Percentiles rank a stretch among this genome's conserved stretches.
Evolutionary conservation across 2,888 invertebrate species (phyloP).

Genomic region (Gari tellinella): DNA sequence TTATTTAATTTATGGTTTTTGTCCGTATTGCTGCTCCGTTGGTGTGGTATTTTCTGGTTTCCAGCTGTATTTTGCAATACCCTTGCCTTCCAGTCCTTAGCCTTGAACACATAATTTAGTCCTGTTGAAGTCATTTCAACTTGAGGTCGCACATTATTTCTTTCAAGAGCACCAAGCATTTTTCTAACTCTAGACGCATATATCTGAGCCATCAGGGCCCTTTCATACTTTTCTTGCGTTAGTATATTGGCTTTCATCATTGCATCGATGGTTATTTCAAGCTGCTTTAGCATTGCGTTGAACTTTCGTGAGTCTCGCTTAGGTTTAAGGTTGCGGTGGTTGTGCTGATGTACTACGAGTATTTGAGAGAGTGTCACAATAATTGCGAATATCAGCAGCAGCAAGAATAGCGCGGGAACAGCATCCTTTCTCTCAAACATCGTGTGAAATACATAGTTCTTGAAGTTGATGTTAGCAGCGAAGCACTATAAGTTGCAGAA

Average conservation of each 20-base stretch:
- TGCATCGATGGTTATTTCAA: constrained; percentile 35
- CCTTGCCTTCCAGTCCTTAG: too few relatives aligned
- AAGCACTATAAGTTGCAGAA: too few relatives aligned
- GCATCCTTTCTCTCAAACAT: constrained; percentile 58
- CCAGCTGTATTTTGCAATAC: too few relatives aligned
- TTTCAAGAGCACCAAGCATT: neutral
- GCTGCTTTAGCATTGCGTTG: constrained; percentile 22
- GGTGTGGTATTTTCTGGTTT: too few relatives aligned
- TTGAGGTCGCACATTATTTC: too few relatives aligned
- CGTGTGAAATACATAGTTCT: too few relatives aligned
- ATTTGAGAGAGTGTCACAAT: constrained; percentile 58
- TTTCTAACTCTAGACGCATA: constrained; percentile 21
- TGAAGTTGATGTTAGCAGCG: too few relatives aligned
- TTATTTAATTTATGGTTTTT: too few relatives aligned
- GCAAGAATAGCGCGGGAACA: constrained; percentile 36
- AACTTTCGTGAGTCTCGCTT: constrained; percentile 27
- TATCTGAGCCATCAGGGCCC: constrained; percentile 15
- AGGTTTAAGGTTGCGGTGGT: constrained; percentile 24
- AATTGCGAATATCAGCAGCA: constrained; percentile 40
- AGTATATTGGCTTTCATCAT: constrained; percentile 45
- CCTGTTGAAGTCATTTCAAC: too few relatives aligned
- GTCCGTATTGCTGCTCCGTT: too few relatives aligned
- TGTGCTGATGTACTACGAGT: constrained; percentile 51
- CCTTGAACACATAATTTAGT: too few relatives aligned
- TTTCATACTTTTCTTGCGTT: constrained; percentile 16